Evolutionary conservation across 2,797 vertebrate species (phyloP).

Genomic region (Eospalax fontanierii): DNA sequence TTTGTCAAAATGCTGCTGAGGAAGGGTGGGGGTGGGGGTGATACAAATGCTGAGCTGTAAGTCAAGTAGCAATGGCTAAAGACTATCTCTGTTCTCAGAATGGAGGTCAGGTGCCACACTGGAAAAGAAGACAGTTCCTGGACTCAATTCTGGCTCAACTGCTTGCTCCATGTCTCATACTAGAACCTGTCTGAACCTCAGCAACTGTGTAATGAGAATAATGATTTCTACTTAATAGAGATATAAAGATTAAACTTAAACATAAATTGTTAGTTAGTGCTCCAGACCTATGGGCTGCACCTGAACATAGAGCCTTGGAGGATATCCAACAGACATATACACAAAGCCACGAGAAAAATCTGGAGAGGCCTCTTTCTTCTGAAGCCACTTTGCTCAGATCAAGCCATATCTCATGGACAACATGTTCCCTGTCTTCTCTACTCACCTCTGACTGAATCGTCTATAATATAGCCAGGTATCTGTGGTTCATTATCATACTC

Average conservation of each 20-base stretch:
- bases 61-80: background rate
- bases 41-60: background rate
- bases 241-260: background rate
- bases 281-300: background rate
- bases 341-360: background rate
- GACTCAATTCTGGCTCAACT: background rate
- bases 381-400: background rate
- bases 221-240: background rate
- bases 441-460: slow-evolving; percentile 87
- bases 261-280: background rate
- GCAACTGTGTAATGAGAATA: background rate
- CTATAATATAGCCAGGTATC: slow-evolving; percentile 84
- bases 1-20: background rate
- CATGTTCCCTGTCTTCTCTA: background rate
- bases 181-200: background rate
- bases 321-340: rapidly evolving
- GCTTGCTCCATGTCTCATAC: background rate
- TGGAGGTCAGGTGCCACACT: background rate
- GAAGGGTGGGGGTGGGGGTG: background rate
- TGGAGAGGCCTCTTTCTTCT: background rate
- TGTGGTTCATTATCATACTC: slow-evolving; percentile 84
- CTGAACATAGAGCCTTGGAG: background rate
- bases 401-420: background rate
- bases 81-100: background rate
- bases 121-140: background rate